phyloP scores from a whole-genome alignment of 53 echinoderm and acorn worm species.

The Crossaster papposus region DNA sequence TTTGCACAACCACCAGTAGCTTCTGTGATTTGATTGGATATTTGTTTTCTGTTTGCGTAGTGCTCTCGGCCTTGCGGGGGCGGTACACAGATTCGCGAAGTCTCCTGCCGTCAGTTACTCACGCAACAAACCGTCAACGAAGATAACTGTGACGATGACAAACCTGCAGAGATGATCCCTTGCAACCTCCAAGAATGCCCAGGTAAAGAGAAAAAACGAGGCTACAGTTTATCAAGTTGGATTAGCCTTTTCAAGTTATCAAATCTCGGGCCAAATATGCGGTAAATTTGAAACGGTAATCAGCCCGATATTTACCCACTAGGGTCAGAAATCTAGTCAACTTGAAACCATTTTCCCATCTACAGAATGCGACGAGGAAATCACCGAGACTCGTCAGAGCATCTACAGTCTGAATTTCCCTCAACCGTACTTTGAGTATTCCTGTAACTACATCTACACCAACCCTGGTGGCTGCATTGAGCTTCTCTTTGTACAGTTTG shows the following conservation, averaged over 20 bases:
- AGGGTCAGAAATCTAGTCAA: too few relatives aligned
- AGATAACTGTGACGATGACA: conserved; percentile 42
- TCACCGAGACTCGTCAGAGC: not conserved
- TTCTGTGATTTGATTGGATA: too few relatives aligned
- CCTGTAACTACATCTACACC: conserved; percentile 53
- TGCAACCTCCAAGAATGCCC: conserved; percentile 71
- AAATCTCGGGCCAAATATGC: too few relatives aligned
- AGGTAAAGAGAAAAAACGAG: conserved; percentile 44
- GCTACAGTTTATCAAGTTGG: not conserved
- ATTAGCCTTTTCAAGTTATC: too few relatives aligned
- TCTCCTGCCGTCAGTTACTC: conserved; percentile 48
- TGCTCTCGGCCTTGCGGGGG: conserved; percentile 78
- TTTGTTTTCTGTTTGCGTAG: conserved; percentile 41
- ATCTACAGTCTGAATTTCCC: conserved; percentile 45
- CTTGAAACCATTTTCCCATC: not conserved
- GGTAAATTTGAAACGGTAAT: too few relatives aligned
- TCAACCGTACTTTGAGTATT: conserved; percentile 50
- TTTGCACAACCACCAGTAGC: too few relatives aligned
- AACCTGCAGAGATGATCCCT: conserved; percentile 14
- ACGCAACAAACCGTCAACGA: not conserved
- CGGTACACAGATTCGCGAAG: conserved; percentile 61
- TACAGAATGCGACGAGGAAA: conserved; percentile 47
- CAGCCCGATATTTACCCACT: too few relatives aligned
- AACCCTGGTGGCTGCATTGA: conserved; percentile 43
- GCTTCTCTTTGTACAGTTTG: conserved; percentile 49